Percentiles rank a stretch among this genome's conserved stretches.
These are phyloP conservation scores for Ctenosaura bakeri DNA, from an alignment of 2,797 vertebrate genomes.

Conservation along the genomic window DNA sequence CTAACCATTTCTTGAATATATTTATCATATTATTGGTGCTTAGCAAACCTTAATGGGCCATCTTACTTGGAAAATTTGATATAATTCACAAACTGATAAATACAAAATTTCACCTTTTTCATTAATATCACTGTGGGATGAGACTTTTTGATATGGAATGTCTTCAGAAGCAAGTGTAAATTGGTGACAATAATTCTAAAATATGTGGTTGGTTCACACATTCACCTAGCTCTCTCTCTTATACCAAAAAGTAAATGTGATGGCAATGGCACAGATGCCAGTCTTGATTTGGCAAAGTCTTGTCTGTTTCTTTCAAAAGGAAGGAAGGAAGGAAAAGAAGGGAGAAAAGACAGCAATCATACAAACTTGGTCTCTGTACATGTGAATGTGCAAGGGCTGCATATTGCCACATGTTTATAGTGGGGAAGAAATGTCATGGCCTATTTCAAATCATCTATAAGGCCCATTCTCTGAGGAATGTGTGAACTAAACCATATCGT, in stretches of 20 bases:
- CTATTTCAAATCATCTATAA: neutral
- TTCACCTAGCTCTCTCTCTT: neutral
- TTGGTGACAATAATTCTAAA: slow-evolving; percentile 37
- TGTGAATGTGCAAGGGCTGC: neutral
- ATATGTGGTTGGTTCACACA: neutral
- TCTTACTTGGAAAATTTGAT: slow-evolving; percentile 57
- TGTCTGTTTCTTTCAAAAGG: neutral
- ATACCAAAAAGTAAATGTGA: neutral
- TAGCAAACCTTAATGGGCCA: slow-evolving; percentile 62
- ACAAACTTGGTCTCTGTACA: neutral
- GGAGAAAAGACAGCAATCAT: neutral
- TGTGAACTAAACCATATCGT: slow-evolving; percentile 52
- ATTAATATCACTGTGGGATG: slow-evolving; percentile 67
- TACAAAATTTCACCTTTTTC: slow-evolving; percentile 61
- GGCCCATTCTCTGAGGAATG: neutral
- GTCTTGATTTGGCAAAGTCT: neutral
- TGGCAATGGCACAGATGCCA: neutral
- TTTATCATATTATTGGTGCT: slow-evolving; percentile 50
- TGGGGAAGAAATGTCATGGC: neutral
- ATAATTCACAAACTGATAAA: slow-evolving; percentile 60
- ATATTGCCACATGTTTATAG: neutral
- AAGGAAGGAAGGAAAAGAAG: too few species aligned
- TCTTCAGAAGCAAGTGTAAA: slow-evolving; percentile 69
- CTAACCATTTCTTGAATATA: slow-evolving; percentile 68
- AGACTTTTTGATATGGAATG: slow-evolving; percentile 61